A percentile compares a stretch with the other conserved stretches of the same genome.
Evolutionary conservation across 2,113 vertebrate species (phyloP).

Genomic region (Gallinago paraguaiae): DNA sequence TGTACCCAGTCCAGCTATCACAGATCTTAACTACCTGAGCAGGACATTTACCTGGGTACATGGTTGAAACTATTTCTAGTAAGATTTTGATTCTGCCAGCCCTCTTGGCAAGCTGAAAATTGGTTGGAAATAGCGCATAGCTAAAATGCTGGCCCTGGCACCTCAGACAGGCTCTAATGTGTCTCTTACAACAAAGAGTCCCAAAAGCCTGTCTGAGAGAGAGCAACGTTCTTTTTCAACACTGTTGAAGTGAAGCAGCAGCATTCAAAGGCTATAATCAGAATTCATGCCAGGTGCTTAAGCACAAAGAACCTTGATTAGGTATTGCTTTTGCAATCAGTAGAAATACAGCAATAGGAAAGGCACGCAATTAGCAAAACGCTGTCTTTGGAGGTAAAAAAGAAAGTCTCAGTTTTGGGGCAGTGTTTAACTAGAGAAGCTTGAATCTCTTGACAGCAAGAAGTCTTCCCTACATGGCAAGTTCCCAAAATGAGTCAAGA

Average conservation of each 20-base stretch:
- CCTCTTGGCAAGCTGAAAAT: neutral
- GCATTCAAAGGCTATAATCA: neutral
- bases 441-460: neutral
- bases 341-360: neutral
- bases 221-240: neutral
- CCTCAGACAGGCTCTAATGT: neutral
- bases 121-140: neutral
- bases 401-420: neutral
- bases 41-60: neutral
- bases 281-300: neutral
- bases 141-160: neutral
- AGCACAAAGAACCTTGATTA: neutral
- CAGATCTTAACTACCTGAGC: neutral
- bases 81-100: neutral
- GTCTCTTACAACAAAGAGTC: neutral
- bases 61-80: neutral
- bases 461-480: neutral
- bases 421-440: neutral
- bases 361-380: neutral
- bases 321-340: neutral
- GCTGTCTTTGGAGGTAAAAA: neutral
- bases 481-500: neutral
- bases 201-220: neutral
- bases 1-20: neutral
- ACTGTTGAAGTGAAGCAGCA: neutral